Percentiles rank a stretch among this genome's conserved stretches.
phyloP scores from a whole-genome alignment of 92 coral and sea anemone species.

The Desmophyllum pertusum region DNA sequence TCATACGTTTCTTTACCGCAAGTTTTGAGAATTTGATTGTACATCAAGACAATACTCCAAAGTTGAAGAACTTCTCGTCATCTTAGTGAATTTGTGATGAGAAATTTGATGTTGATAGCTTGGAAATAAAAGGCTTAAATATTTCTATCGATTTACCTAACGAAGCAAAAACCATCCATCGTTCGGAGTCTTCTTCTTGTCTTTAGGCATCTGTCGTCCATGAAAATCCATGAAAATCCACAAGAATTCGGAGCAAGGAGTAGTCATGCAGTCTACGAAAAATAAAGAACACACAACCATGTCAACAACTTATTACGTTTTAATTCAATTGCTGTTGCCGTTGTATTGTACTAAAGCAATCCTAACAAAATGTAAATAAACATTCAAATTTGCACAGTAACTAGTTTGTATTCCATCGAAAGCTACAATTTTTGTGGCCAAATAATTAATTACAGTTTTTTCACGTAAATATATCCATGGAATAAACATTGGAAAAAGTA shows the following conservation, averaged over 20 bases:
- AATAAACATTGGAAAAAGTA: too few relatives aligned
- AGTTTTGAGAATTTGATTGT: not conserved
- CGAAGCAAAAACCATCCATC: not conserved
- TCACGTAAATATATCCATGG: too few relatives aligned
- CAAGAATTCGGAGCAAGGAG: not conserved
- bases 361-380: too few relatives aligned
- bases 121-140: not conserved
- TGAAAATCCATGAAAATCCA: not conserved
- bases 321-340: too few relatives aligned
- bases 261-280: too few relatives aligned
- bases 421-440: too few relatives aligned
- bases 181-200: not conserved
- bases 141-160: not conserved
- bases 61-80: not conserved
- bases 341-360: too few relatives aligned
- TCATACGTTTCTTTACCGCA: not conserved
- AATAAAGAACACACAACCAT: not conserved
- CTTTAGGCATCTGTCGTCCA: not conserved
- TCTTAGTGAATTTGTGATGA: not conserved
- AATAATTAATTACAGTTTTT: too few relatives aligned
- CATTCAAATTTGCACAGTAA: too few relatives aligned
- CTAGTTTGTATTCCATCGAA: too few relatives aligned
- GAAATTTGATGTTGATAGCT: not conserved
- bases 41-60: not conserved
- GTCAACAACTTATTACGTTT: not conserved